Evolutionary conservation across 1,140 invertebrate species (phyloP).

Genomic region (Onthophagus taurus): DNA sequence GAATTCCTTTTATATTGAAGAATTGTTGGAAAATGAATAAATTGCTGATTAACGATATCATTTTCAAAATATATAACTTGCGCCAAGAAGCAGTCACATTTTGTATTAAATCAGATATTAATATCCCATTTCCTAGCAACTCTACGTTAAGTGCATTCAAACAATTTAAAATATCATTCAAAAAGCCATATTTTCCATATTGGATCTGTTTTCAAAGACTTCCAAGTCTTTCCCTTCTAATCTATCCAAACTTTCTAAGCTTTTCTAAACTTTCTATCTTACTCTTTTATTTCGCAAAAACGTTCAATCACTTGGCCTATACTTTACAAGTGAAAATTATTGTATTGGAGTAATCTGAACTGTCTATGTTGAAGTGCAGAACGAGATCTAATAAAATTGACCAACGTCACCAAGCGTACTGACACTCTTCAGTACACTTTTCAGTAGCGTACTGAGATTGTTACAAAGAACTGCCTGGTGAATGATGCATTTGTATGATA

Average conservation of each 20-base stretch:
- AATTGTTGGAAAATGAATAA: slow-evolving; percentile 13
- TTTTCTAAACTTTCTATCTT: slow-evolving; percentile 12
- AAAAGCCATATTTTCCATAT: slow-evolving; percentile 4
- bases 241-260: slow-evolving; percentile 7
- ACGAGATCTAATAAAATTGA: slow-evolving; percentile 4
- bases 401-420: no score
- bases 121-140: slow-evolving; percentile 10
- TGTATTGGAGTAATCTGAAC: slow-evolving; percentile 14
- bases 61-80: slow-evolving; percentile 13
- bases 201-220: no score
- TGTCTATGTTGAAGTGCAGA: slow-evolving; percentile 13
- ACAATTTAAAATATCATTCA: slow-evolving; percentile 10
- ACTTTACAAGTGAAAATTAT: slow-evolving; percentile 14
- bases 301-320: slow-evolving; percentile 12
- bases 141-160: slow-evolving; percentile 12
- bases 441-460: no score
- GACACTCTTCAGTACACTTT: no score
- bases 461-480: no score
- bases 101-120: slow-evolving; percentile 15
- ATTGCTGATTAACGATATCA: slow-evolving; percentile 13
- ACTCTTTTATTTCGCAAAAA: slow-evolving; percentile 13
- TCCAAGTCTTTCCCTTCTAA: slow-evolving; percentile 5
- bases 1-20: slow-evolving; percentile 8
- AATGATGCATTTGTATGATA: no score
- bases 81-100: slow-evolving; percentile 14